Evolutionary conservation across 2,888 invertebrate species (phyloP).

Genomic region (Plagodis pulveraria): DNA sequence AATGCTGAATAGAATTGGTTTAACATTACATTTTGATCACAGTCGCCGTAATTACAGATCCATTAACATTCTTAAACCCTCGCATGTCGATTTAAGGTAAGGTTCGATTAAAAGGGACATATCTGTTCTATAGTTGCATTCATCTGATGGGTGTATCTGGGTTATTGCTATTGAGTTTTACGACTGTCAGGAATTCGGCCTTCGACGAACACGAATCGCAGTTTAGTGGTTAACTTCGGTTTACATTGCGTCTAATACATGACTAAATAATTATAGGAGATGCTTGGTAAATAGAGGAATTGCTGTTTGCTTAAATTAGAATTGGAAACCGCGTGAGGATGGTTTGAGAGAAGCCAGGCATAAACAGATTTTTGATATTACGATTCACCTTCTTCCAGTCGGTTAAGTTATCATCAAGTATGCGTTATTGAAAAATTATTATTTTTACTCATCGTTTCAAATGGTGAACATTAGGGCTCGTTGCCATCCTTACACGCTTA

Average conservation of each 20-base stretch:
- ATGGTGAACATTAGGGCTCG: too few relatives aligned
- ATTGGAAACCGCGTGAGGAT: slow-evolving; percentile 14
- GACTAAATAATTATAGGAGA: slow-evolving; percentile 41
- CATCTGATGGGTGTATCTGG: slow-evolving; percentile 69
- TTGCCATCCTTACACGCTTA: too few relatives aligned
- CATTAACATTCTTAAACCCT: slow-evolving; percentile 52
- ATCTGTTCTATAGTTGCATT: slow-evolving; percentile 56
- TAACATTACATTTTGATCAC: slow-evolving; percentile 38
- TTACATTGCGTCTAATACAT: slow-evolving; percentile 43
- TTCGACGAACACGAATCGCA: slow-evolving; percentile 53
- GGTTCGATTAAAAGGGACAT: slow-evolving; percentile 51
- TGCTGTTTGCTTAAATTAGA: slow-evolving; percentile 22
- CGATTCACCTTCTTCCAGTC: too few relatives aligned
- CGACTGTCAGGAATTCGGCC: slow-evolving; percentile 62
- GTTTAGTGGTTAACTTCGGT: slow-evolving; percentile 39
- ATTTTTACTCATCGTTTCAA: too few relatives aligned
- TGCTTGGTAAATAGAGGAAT: slow-evolving; percentile 36
- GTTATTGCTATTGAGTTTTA: slow-evolving; percentile 71
- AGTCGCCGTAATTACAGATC: slow-evolving; percentile 46
- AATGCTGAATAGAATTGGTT: slow-evolving; percentile 21
- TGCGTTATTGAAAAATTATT: too few relatives aligned
- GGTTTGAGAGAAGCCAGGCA: slow-evolving; percentile 17
- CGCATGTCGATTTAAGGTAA: slow-evolving; percentile 47
- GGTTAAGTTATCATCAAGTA: too few relatives aligned
- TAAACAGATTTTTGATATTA: too few relatives aligned